Base-by-base conservation (phyloP, 1,140 invertebrate genomes). In the Nasonia giraulti region DNA sequence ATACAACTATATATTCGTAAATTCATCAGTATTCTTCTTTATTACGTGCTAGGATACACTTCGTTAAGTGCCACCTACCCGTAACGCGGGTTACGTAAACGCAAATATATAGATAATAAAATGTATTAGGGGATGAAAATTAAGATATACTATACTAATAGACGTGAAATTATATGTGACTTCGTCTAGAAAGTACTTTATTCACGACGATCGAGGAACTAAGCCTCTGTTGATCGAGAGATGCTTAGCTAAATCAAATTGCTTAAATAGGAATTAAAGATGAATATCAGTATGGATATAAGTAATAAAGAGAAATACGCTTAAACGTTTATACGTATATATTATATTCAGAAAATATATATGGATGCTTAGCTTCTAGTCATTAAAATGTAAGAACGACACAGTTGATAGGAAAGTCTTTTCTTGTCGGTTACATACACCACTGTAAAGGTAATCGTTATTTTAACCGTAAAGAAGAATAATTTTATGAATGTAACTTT, bases 21-120 rank as follows among this genome's bases (percentile, higher is more conserved):
- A 62, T 1, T n/a, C 55, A 62, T 62, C 55, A 17, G 17, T 62
- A 62, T 62, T 62, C 20, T 62, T 62, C 55, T 62, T 20, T 62
- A 62, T 62, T 62, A 2, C 55, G 55, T 62, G 20, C 55, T 62
- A 62, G 55, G 55, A n/a, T 62, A 62, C 55, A 62, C 55, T 62
- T 20, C 17, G 71, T 55, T 11, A 85, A 85, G 84, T 85, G 84
- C 84, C 84, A 85, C 82, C 76, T 27, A 68, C 66, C 66, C 80
- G 17, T 27, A 27, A 27, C 71, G 2, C 7, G 71, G 62, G 83
- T 74, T 75, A 62, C 20, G 14, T 44, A 68, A 84, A 80, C 69
- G 76, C 40, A 40, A 55, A 84, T 80, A n/a, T 84, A 14, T 84
- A 31, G 47, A 40, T 81, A 40, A 73, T 66, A 80, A 55, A 17